Evolutionary conservation across 1,140 invertebrate genomes (phyloP), one percentile per base, ranked within the genome.

Genomic region (Lordiphosa stackelbergi): DNA sequence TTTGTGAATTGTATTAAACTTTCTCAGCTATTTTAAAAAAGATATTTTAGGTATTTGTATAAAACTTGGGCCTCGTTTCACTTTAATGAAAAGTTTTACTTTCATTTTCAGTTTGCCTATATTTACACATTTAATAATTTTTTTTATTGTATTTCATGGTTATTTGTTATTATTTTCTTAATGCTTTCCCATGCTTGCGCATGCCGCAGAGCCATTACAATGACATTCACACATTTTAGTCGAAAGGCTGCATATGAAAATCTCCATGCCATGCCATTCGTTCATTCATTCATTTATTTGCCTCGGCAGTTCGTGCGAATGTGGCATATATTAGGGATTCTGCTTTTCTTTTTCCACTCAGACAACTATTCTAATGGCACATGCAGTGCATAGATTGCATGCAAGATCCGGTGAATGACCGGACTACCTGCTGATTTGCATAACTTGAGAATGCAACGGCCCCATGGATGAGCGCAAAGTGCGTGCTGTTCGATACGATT

Each of bases 401-500:
- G 28, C 28, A 31, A 31, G 28, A 31, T 31, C 28, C 28, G 56
- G 63, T 68, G 64, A 68, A 68, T 48, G 54, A 68, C 64, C 42
- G 47, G 64, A 68, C 64, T 68, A 68, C 64, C 64, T 68, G 64
- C 64, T 68, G 64, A 68, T 68, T 68, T 68, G 63, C 64, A 68
- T 68, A 68, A 68, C 64, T 53, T 31, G 24, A 46, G 11, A 46
- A 34, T 46, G 24, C 43, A 46, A 24, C 24, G 24, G 11, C 43
- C 22, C 43, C 16, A 11, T 51, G 8, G 31, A 24, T 37, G n/a
- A 9, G 58, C 58, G 58, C 54, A 54, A 66, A 81, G 74, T 79
- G 75, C 74, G 74, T 79, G 81, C 71, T 37, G 58, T 73, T 79
- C 72, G 59, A 57, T 45, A 71, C 63, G 36, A 53, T 62, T 69